Percentiles rank a stretch among this genome's conserved stretches.
These are phyloP conservation scores for Camponotus pennsylvanicus DNA, from an alignment of 1,140 invertebrate species.

Conservation along the genomic window DNA sequence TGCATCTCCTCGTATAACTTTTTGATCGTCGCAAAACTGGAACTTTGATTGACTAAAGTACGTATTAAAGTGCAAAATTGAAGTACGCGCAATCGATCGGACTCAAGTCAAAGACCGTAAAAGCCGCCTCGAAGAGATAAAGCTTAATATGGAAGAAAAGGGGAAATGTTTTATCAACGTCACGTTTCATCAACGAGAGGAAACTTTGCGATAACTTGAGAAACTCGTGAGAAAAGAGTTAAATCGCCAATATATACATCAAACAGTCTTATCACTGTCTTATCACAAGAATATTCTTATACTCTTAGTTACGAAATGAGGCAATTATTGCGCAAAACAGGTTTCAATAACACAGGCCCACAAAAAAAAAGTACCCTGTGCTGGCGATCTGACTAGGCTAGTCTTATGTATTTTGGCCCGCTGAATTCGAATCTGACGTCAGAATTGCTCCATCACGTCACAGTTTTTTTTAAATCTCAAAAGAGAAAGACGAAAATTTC, in stretches of 20 bases:
- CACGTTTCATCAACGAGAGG: slow-evolving; percentile 49
- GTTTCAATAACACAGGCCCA: too few species aligned
- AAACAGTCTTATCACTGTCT: slow-evolving; percentile 21
- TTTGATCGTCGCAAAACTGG: background rate
- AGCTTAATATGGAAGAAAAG: slow-evolving; percentile 45
- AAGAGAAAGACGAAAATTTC: too few species aligned
- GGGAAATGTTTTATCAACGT: slow-evolving; percentile 61
- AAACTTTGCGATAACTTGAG: slow-evolving; percentile 43
- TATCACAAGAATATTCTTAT: too few species aligned
- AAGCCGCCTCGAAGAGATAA: slow-evolving; percentile 18
- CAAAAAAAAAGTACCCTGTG: too few species aligned
- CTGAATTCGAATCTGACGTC: too few species aligned
- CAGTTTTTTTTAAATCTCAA: too few species aligned
- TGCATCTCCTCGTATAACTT: background rate
- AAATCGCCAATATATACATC: slow-evolving; percentile 11
- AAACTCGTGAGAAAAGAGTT: slow-evolving; percentile 55
- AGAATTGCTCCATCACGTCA: too few species aligned
- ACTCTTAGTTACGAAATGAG: slow-evolving; percentile 33
- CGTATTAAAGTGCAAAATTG: background rate
- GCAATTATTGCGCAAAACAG: slow-evolving; percentile 32
- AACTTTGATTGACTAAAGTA: slow-evolving; percentile 7
- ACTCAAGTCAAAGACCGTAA: slow-evolving; percentile 19
- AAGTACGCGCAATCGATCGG: slow-evolving; percentile 20
- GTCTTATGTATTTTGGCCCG: too few species aligned
- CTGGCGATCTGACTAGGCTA: too few species aligned